Base-by-base conservation (phyloP, 1,140 invertebrate genomes). In the Metopolophium dirhodum region DNA sequence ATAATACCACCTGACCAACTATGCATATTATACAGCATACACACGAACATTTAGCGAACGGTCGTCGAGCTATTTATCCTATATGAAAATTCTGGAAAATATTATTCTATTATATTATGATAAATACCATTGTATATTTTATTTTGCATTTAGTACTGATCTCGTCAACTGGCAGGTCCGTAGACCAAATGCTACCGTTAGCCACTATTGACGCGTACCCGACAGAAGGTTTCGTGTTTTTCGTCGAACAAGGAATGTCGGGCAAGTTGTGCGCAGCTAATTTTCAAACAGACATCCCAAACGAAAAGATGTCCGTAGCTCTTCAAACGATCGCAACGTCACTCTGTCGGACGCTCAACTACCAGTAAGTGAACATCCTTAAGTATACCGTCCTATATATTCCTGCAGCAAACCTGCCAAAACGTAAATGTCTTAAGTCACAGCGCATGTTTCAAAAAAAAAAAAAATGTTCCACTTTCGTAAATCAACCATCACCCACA, bases 201-300 rank as follows among this genome's bases (percentile, higher is more conserved):
- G 95, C 97, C 2, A 96, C 97, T 94, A 95, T 97, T 45, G 95
- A 96, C 2, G 96, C 96, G 93, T 97, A 98, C 94, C 96, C 96
- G 93, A 96, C 96, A 83, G 96, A 97, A 94, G 98, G 98, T 8
- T 98, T 97, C 95, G 97, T 98, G 2, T 96, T 98, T 91, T 98
- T 98, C 95, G 97, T 97, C 93, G 97, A 98, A 95, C 97, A 97
- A 94, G 97, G 97, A 20, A 96, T 96, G n/a, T 95, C 96, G 37
- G 97, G 97, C 57, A 98, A 98, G 95, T 95, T 98, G 41, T 98
- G 98, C 94, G 97, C 97, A 49, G 97, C 97, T 93, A 94, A 94
- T 54, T 90, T 95, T 9, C 94, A 94, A 87, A 95, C 95, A 57
- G 96, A 96, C 37, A 94, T 96, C 35, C 95, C 95, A 9, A 94